Base-by-base conservation (phyloP, 2,797 vertebrate genomes). In the Lindbergichthys nudifrons region DNA sequence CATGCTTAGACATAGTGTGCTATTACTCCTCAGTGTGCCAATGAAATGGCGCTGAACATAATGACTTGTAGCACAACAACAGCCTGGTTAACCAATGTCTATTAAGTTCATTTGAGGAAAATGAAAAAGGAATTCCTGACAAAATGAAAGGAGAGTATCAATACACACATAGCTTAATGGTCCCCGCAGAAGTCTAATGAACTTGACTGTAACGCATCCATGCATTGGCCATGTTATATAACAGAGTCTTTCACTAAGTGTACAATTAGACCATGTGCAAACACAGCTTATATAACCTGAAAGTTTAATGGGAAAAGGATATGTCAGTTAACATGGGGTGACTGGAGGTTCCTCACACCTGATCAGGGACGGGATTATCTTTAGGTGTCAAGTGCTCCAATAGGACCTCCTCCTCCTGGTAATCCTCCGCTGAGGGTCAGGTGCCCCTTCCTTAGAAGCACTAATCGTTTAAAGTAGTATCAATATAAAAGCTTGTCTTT, bases 281-380 rank as follows among this genome's bases (percentile, higher is more conserved):
- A 89, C 81, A 82, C 82, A 88, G 68, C 60, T 88, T 88, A 88
- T 86, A 78, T 65, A 68, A 65, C n/a, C 62, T 94, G 82, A 85
- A 90, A 87, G 6, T 84, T 92, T 93, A 92, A 90, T 92, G 88
- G 47, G 78, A 91, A 93, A 83, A 86, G 48, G 88, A 93, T 88
- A 85, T 69, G 76, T 83, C 60, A 68, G 66, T 23, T 88, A 85
- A 81, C 81, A 84, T 70, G 57, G 47, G 86, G 79, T 75, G 72
- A 79, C 78, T 61, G 48, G 59, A 83, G 80, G 75, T 87, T 85
- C 32, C 83, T 84, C 76, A 77, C 68, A 87, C 80, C 79, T 80
- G 86, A 88, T 75, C 70, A 13, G 70, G 56, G 61, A 53, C 0
- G 2, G 72, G 74, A 86, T 89, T 84, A 85, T 81, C 79, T 77